Conservation (phyloP, 2,888 invertebrate genomes). For the Sinelater perroti region DNA sequence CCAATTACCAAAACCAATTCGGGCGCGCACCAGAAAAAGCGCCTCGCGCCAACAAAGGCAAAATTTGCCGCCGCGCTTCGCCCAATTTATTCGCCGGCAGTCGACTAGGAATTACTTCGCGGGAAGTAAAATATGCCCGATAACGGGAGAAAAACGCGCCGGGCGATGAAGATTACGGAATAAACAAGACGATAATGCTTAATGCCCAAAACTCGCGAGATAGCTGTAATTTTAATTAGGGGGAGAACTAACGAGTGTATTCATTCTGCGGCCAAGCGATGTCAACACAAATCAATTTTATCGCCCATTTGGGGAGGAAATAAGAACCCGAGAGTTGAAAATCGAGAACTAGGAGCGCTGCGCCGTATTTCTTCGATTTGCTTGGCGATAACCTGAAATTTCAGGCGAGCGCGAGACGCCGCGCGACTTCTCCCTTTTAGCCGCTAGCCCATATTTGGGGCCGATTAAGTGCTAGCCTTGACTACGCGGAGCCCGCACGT, state of each 20-base stretch:
- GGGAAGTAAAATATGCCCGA: not conserved
- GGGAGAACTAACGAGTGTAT: conserved; percentile 30
- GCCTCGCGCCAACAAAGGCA: not conserved
- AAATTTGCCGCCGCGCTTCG: not conserved
- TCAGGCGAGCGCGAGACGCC: conserved; percentile 4
- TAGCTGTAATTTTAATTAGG: conserved; percentile 31
- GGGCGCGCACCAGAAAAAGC: no score
- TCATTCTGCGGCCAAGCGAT: conserved; percentile 30
- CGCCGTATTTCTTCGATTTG: conserved; percentile 22
- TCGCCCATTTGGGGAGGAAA: conserved; percentile 31
- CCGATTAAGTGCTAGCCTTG: conserved; percentile 23
- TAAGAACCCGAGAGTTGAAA: conserved; percentile 32
- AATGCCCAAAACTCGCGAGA: conserved; percentile 20
- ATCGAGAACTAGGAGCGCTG: conserved; percentile 28
- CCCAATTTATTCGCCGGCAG: not conserved
- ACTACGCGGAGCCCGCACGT: conserved; percentile 18
- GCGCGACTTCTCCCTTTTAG: no score
- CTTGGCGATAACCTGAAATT: conserved; percentile 18
- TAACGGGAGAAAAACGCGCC: conserved; percentile 1
- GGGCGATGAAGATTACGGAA: conserved; percentile 7
- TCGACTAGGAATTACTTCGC: not conserved
- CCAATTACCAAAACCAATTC: no score
- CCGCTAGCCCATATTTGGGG: no score
- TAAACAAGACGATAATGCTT: conserved; percentile 9
- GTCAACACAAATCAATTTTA: conserved; percentile 37